These are phyloP conservation scores for Cheilosia pagana DNA, from an alignment of 2,888 invertebrate species.

Conservation along the genomic window DNA sequence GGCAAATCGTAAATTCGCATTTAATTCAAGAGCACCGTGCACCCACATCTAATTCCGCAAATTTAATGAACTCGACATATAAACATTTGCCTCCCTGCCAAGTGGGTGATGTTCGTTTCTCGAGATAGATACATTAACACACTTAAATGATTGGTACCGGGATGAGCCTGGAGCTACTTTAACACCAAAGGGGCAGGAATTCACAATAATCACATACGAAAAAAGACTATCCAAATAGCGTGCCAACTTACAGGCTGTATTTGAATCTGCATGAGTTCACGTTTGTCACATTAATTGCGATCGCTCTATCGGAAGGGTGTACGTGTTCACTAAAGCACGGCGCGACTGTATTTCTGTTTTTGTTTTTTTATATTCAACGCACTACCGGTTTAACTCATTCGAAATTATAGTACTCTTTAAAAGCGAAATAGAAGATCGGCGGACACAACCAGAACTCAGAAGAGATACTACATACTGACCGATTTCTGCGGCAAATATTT, in stretches of 20 bases:
- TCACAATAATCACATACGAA: too few species aligned
- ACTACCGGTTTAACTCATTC: slow-evolving; percentile 51
- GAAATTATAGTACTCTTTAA: slow-evolving; percentile 19
- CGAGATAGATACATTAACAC: neutral
- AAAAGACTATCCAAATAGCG: slow-evolving; percentile 2
- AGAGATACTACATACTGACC: slow-evolving; percentile 57
- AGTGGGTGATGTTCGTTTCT: neutral
- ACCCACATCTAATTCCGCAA: slow-evolving; percentile 1
- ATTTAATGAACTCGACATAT: slow-evolving; percentile 4
- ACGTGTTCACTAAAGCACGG: slow-evolving; percentile 38
- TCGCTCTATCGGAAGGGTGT: neutral
- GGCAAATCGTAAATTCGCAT: slow-evolving; percentile 17
- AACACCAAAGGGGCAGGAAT: neutral
- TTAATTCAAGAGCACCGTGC: slow-evolving; percentile 17
- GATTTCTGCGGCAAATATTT: slow-evolving; percentile 34
- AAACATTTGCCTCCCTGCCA: neutral
- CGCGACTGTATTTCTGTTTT: slow-evolving; percentile 27
- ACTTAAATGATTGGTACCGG: neutral
- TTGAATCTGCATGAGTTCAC: slow-evolving; percentile 53
- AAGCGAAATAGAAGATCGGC: slow-evolving; percentile 11
- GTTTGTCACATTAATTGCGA: slow-evolving; percentile 55
- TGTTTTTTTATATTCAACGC: slow-evolving; percentile 10
- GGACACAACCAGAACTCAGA: slow-evolving; percentile 40
- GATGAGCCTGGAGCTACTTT: neutral
- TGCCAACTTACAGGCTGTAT: slow-evolving; percentile 62